Evolutionary conservation across 1,140 invertebrate genomes (phyloP), one percentile per base, ranked within the genome.

Genomic region (Nylanderia fulva): DNA sequence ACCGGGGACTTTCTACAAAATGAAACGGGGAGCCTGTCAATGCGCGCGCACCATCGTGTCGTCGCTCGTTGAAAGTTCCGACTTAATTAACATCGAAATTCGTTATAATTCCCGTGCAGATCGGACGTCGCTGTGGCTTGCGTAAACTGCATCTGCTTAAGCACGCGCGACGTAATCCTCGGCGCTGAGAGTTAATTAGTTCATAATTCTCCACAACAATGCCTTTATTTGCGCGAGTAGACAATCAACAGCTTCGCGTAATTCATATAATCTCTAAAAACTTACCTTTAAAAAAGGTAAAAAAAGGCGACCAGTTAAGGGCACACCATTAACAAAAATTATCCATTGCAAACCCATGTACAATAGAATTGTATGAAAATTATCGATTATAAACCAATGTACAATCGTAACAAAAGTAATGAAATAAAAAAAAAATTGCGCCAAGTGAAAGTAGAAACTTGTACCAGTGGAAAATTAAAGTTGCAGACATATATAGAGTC

Each of bases 181-280:
- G 5, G 61, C 36, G 29, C 29, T 29, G 66, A 52, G 63, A 79
- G 75, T 66, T 68, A 79, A 79, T 79, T 79, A 79, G 75, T 66
- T 79, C 75, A 79, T 79, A 79, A 79, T 79, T 79, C 75, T 79
- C 61, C n/a, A 29, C 61, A 68, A 79, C 75, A 68, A 68, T 48
- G 75, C 42, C 75, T 33, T 79, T 79, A 68, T 68, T 79, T 52
- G 42, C 15, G 75, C 29, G 74, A 13, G 42, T 36, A 68, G 29
- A 48, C 42, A 42, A 63, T 18, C 58, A 61, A 42, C 42, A 33
- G 42, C 63, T 8, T 36, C n/a, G 8, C 29, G 29, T 63, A 76
- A 63, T 33, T 68, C 29, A 18, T n/a, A n/a, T n/a, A n/a, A n/a
- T n/a, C n/a, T n/a, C n/a, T n/a, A n/a, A n/a, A n/a, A n/a, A n/a